Evolutionary conservation across 2,113 vertebrate genomes (phyloP).

Genomic region (Petrocephalus microphthalmus): DNA sequence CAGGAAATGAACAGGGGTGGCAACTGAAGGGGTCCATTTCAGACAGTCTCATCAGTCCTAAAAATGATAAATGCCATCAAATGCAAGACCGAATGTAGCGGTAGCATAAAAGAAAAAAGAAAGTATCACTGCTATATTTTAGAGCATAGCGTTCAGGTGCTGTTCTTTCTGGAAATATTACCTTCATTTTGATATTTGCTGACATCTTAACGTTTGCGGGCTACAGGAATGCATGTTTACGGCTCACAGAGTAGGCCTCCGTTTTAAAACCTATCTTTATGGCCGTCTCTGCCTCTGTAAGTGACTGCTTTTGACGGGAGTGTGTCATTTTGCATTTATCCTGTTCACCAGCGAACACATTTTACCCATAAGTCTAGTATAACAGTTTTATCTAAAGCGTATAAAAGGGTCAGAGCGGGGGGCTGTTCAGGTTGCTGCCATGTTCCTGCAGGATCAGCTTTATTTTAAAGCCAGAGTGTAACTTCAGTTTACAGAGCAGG

Average conservation of each 20-base stretch:
- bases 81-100: not conserved
- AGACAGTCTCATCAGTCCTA: constrained; percentile 4
- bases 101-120: not conserved
- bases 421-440: not conserved
- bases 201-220: not conserved
- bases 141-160: not conserved
- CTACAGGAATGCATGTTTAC: not conserved
- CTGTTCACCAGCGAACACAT: not conserved
- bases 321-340: not conserved
- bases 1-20: not conserved
- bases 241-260: not conserved
- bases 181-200: not conserved
- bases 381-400: not conserved
- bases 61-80: not conserved
- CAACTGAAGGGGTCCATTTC: not conserved
- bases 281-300: not conserved
- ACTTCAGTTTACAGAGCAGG: not conserved
- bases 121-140: constrained; percentile 3
- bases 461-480: constrained; percentile 1
- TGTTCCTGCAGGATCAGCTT: not conserved
- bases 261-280: not conserved
- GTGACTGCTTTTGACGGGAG: not conserved
- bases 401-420: not conserved
- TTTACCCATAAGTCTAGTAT: not conserved
- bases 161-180: not conserved